Evolutionary conservation across 2,888 invertebrate genomes (phyloP).

Genomic region (Sussaba pulchella): DNA sequence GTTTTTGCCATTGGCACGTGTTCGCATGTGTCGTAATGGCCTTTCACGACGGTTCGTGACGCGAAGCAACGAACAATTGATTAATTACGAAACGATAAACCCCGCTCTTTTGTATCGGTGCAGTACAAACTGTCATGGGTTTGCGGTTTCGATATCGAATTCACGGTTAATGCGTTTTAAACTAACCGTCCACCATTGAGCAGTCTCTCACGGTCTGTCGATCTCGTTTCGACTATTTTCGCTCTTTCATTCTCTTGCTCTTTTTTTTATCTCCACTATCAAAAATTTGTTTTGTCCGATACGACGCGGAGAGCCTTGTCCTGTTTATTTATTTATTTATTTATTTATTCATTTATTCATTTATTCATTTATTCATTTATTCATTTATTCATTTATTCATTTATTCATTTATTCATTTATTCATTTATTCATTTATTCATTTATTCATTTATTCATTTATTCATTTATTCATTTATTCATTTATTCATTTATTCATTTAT

Average conservation of each 20-base stretch:
- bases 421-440: too few relatives aligned
- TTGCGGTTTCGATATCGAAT: constrained; percentile 81
- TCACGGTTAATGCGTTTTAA: constrained; percentile 77
- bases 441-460: too few relatives aligned
- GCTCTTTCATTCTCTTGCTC: not conserved
- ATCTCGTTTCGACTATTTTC: not conserved
- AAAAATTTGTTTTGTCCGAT: too few relatives aligned
- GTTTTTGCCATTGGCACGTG: not conserved
- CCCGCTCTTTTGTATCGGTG: not conserved
- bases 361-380: too few relatives aligned
- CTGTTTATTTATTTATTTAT: too few relatives aligned
- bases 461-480: too few relatives aligned
- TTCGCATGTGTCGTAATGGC: not conserved
- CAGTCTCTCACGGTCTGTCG: not conserved
- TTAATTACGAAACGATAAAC: constrained; percentile 77
- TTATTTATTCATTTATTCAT: too few relatives aligned
- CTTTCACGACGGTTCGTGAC: constrained; percentile 15
- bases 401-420: too few relatives aligned
- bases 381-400: too few relatives aligned
- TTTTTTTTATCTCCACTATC: not conserved
- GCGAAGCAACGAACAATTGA: constrained; percentile 74
- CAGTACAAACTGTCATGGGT: constrained; percentile 67
- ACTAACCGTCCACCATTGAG: constrained; percentile 48
- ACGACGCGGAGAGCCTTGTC: too few relatives aligned
- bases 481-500: too few relatives aligned